Evolutionary conservation across 2,113 vertebrate species (phyloP).

Genomic region (Zapus hudsonius): DNA sequence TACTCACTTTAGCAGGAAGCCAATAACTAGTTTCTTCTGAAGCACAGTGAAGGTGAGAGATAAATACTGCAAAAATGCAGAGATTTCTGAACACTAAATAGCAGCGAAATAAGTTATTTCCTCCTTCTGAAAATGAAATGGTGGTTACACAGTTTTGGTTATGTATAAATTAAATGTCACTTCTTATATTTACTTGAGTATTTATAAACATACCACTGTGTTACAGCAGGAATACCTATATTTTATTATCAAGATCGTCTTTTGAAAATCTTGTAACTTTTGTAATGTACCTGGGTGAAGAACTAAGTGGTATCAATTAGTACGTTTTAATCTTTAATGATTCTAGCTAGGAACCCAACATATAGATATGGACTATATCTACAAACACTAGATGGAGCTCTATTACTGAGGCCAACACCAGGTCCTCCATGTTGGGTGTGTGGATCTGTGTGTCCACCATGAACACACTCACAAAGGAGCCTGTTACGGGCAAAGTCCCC

Average conservation of each 20-base stretch:
- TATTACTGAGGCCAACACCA: slow-evolving; percentile 58
- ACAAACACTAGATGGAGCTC: slow-evolving; percentile 77
- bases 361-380: slow-evolving; percentile 43
- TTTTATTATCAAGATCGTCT: neutral
- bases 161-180: neutral
- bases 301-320: neutral
- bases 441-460: neutral
- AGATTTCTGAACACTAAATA: neutral
- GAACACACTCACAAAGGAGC: neutral
- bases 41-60: neutral
- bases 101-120: neutral
- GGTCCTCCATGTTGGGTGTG: neutral
- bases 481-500: neutral
- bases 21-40: neutral
- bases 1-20: slow-evolving; percentile 19
- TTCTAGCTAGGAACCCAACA: slow-evolving; percentile 27
- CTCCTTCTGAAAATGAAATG: neutral
- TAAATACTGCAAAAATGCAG: neutral
- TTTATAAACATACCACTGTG: neutral
- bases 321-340: neutral
- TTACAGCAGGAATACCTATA: neutral
- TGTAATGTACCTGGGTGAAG: neutral
- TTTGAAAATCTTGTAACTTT: neutral
- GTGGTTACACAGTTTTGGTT: neutral
- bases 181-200: neutral